A percentile compares a stretch with the other conserved stretches of the same genome.
Evolutionary conservation across 2,888 invertebrate genomes (phyloP).

Genomic region (Drosophila buzzatii): DNA sequence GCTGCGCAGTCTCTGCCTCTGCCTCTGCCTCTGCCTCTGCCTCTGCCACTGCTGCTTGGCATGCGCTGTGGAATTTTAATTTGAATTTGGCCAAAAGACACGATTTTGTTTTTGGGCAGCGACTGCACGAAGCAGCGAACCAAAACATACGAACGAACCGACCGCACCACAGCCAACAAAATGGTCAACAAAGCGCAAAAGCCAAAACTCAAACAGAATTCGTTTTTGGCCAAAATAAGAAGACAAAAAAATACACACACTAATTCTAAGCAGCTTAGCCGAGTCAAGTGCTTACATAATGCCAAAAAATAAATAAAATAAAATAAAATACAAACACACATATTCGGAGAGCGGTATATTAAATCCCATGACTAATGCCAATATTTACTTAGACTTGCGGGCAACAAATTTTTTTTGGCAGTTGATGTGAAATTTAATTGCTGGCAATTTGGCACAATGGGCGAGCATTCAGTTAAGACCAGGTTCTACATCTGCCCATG

Average conservation of each 20-base stretch:
- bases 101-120: slow-evolving; percentile 75
- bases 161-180: slow-evolving; percentile 27
- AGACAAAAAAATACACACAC: not conserved
- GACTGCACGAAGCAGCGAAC: slow-evolving; percentile 63
- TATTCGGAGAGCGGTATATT: not conserved
- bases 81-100: slow-evolving; percentile 81
- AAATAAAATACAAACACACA: not conserved
- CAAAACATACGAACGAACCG: slow-evolving; percentile 51
- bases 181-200: slow-evolving; percentile 35
- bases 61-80: slow-evolving; percentile 82
- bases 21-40: not conserved
- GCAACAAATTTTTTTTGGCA: slow-evolving; percentile 25
- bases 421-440: slow-evolving; percentile 77
- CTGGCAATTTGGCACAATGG: slow-evolving; percentile 59
- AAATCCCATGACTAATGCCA: slow-evolving; percentile 71
- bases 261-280: slow-evolving; percentile 58
- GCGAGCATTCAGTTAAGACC: slow-evolving; percentile 41
- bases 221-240: slow-evolving; percentile 26
- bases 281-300: slow-evolving; percentile 67
- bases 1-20: slow-evolving; percentile 14
- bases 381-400: slow-evolving; percentile 63
- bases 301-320: slow-evolving; percentile 12
- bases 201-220: slow-evolving; percentile 27
- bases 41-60: slow-evolving; percentile 55
- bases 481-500: slow-evolving; percentile 61